Base-by-base conservation (phyloP, 2,797 vertebrate genomes). In the Eupleurogrammus muticus region DNA sequence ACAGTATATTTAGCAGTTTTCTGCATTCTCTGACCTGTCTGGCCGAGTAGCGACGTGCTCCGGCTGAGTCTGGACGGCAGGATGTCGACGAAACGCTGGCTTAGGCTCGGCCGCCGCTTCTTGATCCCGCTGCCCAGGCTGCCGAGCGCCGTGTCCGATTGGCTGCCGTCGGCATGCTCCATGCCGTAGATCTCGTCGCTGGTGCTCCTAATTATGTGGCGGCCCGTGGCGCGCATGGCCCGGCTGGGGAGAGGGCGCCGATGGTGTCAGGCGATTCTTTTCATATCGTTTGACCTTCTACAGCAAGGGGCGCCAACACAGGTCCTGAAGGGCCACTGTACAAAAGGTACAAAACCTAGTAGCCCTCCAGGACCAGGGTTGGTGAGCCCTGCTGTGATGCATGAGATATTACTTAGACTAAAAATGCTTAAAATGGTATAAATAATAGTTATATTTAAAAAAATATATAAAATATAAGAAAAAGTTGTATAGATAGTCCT, bases 101-200 rank as follows among this genome's bases (percentile, higher is more conserved):
- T 98, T 87, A 99, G 93, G 89, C 98, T 99, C 47, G 96, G 96
- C 57, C 97, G 96, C 53, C 97, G 95, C 84, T 97, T 97, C 95
- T 99, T 99, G 84, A 96, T 95, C 64, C 95, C 95, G 64, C 92
- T 93, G 66, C 96, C 96, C 35, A 98, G 92, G 40, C 91, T 96
- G 51, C 97, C 97, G 76, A 99, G 95, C 17, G 97, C 98, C 0
- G 98, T 99, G 92, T 99, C 98, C 0, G 98, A 99, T 89, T 99
- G 98, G 87, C 98, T 99, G 90, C 98, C 98, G 1, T 99, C 98
- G 17, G 95, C 95, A 62, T 96, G 97, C 81, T 99, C 98, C 92
- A 97, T 91, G 66, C 95, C 94, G 77, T 98, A 99, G 62, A 99
- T 97, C 92, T 99, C 97, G 35, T 97, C 97, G 44, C 97, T 98